Evolutionary conservation across 1,140 invertebrate genomes (phyloP).

Genomic region (Laupala kohalensis): DNA sequence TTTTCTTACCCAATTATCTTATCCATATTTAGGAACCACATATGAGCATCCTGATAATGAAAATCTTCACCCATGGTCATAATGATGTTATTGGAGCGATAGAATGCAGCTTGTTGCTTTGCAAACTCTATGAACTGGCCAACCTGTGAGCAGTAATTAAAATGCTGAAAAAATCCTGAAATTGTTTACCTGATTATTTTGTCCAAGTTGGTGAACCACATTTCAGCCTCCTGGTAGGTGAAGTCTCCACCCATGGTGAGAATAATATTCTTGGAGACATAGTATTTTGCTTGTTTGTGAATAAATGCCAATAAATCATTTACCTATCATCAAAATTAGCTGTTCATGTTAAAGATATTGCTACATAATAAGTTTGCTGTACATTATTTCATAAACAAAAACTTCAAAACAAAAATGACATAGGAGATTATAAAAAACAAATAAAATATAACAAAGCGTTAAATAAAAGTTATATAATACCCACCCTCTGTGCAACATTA

Average conservation of each 20-base stretch:
- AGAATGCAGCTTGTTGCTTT: constrained; percentile 20
- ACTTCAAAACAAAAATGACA: no score
- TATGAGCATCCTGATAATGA: constrained; percentile 69
- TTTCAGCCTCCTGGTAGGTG: constrained; percentile 42
- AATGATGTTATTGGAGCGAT: constrained; percentile 39
- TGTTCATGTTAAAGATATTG: background rate
- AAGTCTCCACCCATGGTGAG: constrained; percentile 55
- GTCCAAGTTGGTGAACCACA: constrained; percentile 49
- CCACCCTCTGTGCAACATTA: constrained; percentile 52
- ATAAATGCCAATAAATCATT: constrained; percentile 5
- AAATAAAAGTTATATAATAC: background rate
- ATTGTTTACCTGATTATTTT: constrained; percentile 36
- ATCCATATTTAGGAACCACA: constrained; percentile 79
- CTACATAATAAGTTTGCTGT: no score
- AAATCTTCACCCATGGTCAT: constrained; percentile 93
- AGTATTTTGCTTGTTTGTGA: constrained; percentile 14
- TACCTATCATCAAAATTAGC: constrained; percentile 2
- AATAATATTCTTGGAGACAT: constrained; percentile 37
- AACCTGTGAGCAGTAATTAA: constrained; percentile 7
- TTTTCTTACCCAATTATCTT: constrained; percentile 66
- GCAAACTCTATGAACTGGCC: constrained; percentile 10
- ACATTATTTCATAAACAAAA: no score
- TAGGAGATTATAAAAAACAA: no score
- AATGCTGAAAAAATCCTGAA: background rate
- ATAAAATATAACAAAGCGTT: no score